A percentile compares a stretch with the other conserved stretches of the same genome.
phyloP scores from a whole-genome alignment of 2,888 invertebrate species.

The Phyllotreta cruciferae region DNA sequence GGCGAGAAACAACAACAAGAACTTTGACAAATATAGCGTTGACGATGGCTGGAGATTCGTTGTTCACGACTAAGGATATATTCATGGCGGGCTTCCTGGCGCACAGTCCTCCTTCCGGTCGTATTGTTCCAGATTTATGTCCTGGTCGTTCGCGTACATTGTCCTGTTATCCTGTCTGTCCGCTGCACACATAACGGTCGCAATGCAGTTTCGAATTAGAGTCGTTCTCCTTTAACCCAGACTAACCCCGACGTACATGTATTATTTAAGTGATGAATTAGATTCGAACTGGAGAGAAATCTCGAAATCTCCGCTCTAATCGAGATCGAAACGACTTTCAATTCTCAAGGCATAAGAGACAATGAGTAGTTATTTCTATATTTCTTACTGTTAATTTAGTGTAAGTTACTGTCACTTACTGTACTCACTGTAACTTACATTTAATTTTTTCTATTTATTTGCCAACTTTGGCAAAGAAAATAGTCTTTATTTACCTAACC shows the following conservation, averaged over 20 bases:
- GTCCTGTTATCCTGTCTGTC: conserved; percentile 56
- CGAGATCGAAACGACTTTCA: background rate
- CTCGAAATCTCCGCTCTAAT: background rate
- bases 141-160: conserved; percentile 55
- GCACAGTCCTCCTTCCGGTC: conserved; percentile 55
- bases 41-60: conserved; percentile 49
- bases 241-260: conserved; percentile 33
- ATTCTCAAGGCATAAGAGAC: too few relatives aligned
- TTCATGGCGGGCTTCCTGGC: conserved; percentile 55
- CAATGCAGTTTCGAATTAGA: conserved; percentile 52
- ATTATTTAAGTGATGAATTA: conserved; percentile 34
- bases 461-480: too few relatives aligned
- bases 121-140: conserved; percentile 59
- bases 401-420: too few relatives aligned
- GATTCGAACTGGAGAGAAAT: background rate
- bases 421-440: too few relatives aligned
- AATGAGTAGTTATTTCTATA: too few relatives aligned
- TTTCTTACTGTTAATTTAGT: too few relatives aligned
- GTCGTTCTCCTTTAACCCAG: conserved; percentile 44
- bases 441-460: too few relatives aligned
- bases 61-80: conserved; percentile 52
- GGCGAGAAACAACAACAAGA: conserved; percentile 39
- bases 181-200: conserved; percentile 55
- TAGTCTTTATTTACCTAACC: too few relatives aligned
- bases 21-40: conserved; percentile 43